Conservation (phyloP, 2,797 vertebrate genomes). For the Chanos chanos region DNA sequence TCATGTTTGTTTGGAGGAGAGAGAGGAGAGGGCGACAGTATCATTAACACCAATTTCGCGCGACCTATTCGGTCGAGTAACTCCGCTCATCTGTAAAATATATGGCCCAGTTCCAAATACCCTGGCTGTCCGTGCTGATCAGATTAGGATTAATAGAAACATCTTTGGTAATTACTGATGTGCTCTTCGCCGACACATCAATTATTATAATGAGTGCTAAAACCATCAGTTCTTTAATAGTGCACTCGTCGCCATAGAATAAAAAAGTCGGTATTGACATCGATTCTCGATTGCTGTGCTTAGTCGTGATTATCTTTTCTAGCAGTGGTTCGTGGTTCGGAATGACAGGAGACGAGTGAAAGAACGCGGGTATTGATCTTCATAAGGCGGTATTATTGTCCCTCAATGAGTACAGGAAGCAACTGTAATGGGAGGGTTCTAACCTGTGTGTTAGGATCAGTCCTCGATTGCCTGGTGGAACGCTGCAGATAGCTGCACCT, state of each 20-base stretch:
- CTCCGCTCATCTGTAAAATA: slow-evolving; percentile 50
- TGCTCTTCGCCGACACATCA: slow-evolving; percentile 49
- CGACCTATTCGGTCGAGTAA: slow-evolving; percentile 53
- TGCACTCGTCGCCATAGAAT: slow-evolving; percentile 55
- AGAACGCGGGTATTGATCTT: slow-evolving; percentile 59
- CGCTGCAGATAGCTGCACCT: slow-evolving; percentile 58
- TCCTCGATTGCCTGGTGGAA: slow-evolving; percentile 55
- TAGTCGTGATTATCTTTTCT: slow-evolving; percentile 46
- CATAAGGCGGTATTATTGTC: slow-evolving; percentile 66
- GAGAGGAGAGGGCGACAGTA: slow-evolving; percentile 36
- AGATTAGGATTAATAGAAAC: slow-evolving; percentile 65
- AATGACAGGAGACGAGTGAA: slow-evolving; percentile 50
- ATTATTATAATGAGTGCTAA: slow-evolving; percentile 63
- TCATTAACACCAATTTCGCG: slow-evolving; percentile 61
- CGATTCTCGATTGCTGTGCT: slow-evolving; percentile 63
- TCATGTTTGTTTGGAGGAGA: slow-evolving; percentile 6
- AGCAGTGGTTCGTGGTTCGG: slow-evolving; percentile 35
- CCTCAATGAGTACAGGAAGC: slow-evolving; percentile 55
- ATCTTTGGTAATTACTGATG: slow-evolving; percentile 64
- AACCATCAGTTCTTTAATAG: slow-evolving; percentile 62
- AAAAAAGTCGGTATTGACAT: slow-evolving; percentile 62
- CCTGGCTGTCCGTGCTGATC: slow-evolving; percentile 49
- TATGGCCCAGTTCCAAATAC: slow-evolving; percentile 21
- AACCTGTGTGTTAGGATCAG: slow-evolving; percentile 53
- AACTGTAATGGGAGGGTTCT: slow-evolving; percentile 69